These are phyloP conservation scores for Tiliacea aurago DNA, from an alignment of 2,888 invertebrate species.

Conservation along the genomic window DNA sequence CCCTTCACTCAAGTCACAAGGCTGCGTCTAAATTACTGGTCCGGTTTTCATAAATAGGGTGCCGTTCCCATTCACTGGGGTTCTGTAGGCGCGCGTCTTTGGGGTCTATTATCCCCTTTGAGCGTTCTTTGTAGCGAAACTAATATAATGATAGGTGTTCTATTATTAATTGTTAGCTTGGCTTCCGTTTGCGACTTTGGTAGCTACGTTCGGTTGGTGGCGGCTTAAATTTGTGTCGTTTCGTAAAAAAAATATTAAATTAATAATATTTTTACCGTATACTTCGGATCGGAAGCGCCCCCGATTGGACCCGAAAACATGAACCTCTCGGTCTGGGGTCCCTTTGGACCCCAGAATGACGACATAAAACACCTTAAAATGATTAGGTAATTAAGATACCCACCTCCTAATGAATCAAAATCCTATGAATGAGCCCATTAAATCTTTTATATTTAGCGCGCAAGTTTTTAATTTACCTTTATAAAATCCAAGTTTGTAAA, in stretches of 20 bases:
- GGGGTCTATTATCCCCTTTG: constrained; percentile 14
- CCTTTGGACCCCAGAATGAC: too few species aligned
- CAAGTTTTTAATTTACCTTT: too few species aligned
- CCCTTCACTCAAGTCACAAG: constrained; percentile 18
- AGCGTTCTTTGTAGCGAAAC: constrained; percentile 10
- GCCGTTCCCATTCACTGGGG: constrained; percentile 5
- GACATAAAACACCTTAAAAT: too few species aligned
- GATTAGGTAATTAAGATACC: too few species aligned
- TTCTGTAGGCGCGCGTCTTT: constrained; percentile 8
- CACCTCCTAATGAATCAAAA: too few species aligned
- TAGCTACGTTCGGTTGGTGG: constrained; percentile 1
- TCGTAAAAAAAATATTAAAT: too few species aligned
- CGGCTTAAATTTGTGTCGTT: background rate
- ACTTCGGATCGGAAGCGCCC: too few species aligned
- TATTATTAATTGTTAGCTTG: constrained; percentile 1
- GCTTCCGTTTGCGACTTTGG: background rate
- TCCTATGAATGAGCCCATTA: too few species aligned
- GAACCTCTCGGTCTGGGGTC: too few species aligned
- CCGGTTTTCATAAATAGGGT: constrained; percentile 37
- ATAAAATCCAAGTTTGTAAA: too few species aligned
- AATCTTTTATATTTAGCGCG: too few species aligned
- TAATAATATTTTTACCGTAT: background rate
- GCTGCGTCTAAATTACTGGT: constrained; percentile 36
- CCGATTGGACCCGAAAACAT: too few species aligned
- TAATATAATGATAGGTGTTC: constrained; percentile 17